Evolutionary conservation across 1,140 invertebrate genomes (phyloP).

Genomic region (Phocides pigmalion): DNA sequence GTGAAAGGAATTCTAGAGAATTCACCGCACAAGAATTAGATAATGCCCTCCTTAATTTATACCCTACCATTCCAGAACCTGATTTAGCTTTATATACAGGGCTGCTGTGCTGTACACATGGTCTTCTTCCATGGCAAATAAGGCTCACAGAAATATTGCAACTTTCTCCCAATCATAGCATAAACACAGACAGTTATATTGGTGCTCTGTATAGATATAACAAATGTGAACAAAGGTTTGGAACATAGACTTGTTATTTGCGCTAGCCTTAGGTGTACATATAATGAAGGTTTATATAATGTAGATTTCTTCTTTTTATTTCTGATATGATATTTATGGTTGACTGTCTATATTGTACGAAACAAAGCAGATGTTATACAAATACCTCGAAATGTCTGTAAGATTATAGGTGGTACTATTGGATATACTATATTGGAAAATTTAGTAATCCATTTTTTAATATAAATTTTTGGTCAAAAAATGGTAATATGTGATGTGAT

Average conservation of each 20-base stretch:
- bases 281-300: slow-evolving; percentile 11
- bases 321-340: neutral
- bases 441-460: no score
- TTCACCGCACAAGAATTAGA: slow-evolving; percentile 78
- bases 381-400: no score
- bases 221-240: slow-evolving; percentile 88
- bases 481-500: no score
- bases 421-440: no score
- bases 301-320: slow-evolving; percentile 7
- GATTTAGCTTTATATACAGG: slow-evolving; percentile 87
- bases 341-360: no score
- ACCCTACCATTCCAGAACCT: slow-evolving; percentile 86
- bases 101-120: slow-evolving; percentile 84
- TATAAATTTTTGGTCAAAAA: no score
- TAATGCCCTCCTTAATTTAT: slow-evolving; percentile 74
- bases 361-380: no score
- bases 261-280: slow-evolving; percentile 49
- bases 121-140: slow-evolving; percentile 89
- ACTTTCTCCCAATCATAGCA: slow-evolving; percentile 81
- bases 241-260: slow-evolving; percentile 80
- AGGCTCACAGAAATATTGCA: slow-evolving; percentile 88
- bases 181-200: slow-evolving; percentile 84
- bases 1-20: slow-evolving; percentile 49
- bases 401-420: no score
- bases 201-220: slow-evolving; percentile 85